A percentile compares a stretch with the other conserved stretches of the same genome.
Evolutionary conservation across 2,888 invertebrate species (phyloP).

Genomic region (Aporophyla nigra): DNA sequence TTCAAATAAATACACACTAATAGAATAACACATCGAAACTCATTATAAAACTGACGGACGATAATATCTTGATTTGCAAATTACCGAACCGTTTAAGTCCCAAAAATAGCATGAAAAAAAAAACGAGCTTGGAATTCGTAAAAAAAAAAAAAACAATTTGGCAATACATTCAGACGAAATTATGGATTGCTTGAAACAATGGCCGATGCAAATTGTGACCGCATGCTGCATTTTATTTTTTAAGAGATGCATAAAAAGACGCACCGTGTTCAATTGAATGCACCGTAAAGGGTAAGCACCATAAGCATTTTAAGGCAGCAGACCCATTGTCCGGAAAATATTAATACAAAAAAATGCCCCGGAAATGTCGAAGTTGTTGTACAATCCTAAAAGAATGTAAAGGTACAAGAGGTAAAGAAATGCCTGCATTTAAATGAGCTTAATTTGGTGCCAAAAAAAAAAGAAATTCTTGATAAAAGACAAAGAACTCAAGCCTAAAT

Average conservation of each 20-base stretch:
- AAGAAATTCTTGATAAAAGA: slow-evolving; percentile 1
- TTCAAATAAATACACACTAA: slow-evolving; percentile 17
- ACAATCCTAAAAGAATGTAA: slow-evolving; percentile 56
- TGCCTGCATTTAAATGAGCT: slow-evolving; percentile 11
- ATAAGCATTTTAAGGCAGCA: slow-evolving; percentile 79
- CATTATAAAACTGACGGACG: slow-evolving; percentile 34
- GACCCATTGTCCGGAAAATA: slow-evolving; percentile 79
- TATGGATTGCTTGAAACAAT: slow-evolving; percentile 86
- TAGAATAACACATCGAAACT: slow-evolving; percentile 16
- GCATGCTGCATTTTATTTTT: slow-evolving; percentile 81
- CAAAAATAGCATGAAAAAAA: slow-evolving; percentile 66
- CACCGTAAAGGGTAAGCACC: slow-evolving; percentile 78
- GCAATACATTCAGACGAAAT: slow-evolving; percentile 82
- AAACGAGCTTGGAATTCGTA: slow-evolving; percentile 70
- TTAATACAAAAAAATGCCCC: slow-evolving; percentile 77
- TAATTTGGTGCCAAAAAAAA: background rate
- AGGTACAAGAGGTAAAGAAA: slow-evolving; percentile 34
- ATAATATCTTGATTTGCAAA: slow-evolving; percentile 51
- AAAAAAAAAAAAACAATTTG: slow-evolving; percentile 75
- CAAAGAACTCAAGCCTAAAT: background rate
- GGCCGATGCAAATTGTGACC: slow-evolving; percentile 86
- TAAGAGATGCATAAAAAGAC: slow-evolving; percentile 78
- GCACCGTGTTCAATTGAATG: slow-evolving; percentile 80
- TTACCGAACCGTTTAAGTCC: slow-evolving; percentile 39
- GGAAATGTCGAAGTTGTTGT: slow-evolving; percentile 74